Percentiles rank a stretch among this genome's conserved stretches.
phyloP scores from a whole-genome alignment of 2,888 invertebrate genomes.

The Acanthosepion esculentum region DNA sequence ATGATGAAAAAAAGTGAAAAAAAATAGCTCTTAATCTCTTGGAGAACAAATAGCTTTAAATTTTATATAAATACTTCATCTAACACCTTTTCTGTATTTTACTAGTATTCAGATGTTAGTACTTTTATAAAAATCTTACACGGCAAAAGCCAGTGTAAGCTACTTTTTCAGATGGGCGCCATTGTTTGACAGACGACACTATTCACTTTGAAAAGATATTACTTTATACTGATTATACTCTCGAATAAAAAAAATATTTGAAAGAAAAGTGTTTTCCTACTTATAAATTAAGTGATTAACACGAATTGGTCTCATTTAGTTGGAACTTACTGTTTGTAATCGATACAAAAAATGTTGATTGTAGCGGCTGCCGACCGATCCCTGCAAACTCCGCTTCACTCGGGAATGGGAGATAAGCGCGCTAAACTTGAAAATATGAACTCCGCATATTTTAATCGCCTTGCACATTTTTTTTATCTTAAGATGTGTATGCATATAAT shows the following conservation, averaged over 20 bases:
- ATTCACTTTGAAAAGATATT: background rate
- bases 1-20: background rate
- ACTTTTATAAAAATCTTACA: background rate
- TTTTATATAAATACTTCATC: background rate
- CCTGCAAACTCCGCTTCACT: background rate
- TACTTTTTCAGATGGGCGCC: conserved; percentile 39
- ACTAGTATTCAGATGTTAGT: background rate
- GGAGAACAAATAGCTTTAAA: background rate
- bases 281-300: background rate
- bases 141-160: background rate
- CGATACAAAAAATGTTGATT: background rate
- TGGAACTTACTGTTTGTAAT: background rate
- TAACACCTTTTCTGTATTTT: background rate
- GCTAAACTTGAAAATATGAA: conserved; percentile 38
- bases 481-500: too few species aligned
- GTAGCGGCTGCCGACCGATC: background rate
- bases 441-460: background rate
- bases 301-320: background rate
- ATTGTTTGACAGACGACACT: conserved; percentile 39
- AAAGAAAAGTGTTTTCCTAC: background rate
- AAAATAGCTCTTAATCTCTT: background rate
- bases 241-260: background rate
- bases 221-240: background rate
- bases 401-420: conserved; percentile 45
- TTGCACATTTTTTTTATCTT: too few species aligned